phyloP scores from a whole-genome alignment of 2,113 vertebrate genomes.

The Mola mola region DNA sequence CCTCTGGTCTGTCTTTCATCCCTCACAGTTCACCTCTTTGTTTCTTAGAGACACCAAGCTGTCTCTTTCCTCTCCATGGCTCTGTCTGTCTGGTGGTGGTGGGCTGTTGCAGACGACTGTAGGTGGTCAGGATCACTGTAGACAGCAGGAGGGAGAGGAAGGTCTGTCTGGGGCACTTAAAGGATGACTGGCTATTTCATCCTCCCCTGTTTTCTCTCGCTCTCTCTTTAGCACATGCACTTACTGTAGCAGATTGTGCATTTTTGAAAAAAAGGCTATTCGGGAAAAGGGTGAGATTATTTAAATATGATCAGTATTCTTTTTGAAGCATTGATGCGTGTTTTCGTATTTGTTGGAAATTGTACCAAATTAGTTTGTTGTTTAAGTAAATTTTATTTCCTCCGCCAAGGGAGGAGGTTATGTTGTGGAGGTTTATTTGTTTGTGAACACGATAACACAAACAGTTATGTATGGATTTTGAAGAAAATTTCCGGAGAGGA shows the following conservation, averaged over 20 bases:
- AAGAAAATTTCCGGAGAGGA: no score
- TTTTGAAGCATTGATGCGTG: no score
- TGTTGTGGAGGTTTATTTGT: no score
- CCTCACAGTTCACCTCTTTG: conserved; percentile 43
- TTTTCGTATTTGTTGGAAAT: no score
- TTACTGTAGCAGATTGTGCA: background rate
- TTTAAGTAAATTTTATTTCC: no score
- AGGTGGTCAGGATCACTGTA: conserved; percentile 48
- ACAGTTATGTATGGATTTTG: no score
- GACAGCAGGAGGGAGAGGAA: conserved; percentile 46
- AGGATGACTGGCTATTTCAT: conserved; percentile 35
- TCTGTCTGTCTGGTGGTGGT: conserved; percentile 24
- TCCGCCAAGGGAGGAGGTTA: no score
- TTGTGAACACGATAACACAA: no score
- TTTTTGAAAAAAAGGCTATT: conserved; percentile 3
- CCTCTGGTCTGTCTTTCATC: conserved; percentile 29
- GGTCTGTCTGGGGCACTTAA: conserved; percentile 44
- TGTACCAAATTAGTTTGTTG: no score
- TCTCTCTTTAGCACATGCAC: conserved; percentile 3
- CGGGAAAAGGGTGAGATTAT: background rate
- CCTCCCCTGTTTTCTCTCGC: conserved; percentile 7
- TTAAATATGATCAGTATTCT: background rate
- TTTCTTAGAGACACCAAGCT: conserved; percentile 32
- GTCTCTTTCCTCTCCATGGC: conserved; percentile 29
- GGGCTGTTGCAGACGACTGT: conserved; percentile 50